A percentile compares a stretch with the other conserved stretches of the same genome.
phyloP scores from a whole-genome alignment of 2,888 invertebrate species.

The Bellardia bayeri region DNA sequence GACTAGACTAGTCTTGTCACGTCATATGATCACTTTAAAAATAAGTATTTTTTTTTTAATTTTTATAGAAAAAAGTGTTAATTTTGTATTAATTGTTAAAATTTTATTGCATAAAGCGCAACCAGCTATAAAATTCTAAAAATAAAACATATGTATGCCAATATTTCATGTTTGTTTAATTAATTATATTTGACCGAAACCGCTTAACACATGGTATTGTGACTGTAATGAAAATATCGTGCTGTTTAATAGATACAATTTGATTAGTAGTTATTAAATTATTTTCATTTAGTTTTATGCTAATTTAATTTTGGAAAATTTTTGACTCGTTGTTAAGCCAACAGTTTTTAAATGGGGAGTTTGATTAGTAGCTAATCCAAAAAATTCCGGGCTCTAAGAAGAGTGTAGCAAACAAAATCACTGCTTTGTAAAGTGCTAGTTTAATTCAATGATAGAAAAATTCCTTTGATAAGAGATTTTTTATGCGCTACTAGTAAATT shows the following conservation, averaged over 20 bases:
- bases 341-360: no score
- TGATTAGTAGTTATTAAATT: not conserved
- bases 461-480: not conserved
- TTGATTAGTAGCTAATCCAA: no score
- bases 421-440: no score
- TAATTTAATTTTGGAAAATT: not conserved
- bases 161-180: not conserved
- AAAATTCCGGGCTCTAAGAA: no score
- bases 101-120: slow-evolving; percentile 4
- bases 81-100: slow-evolving; percentile 22
- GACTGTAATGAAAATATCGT: not conserved
- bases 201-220: slow-evolving; percentile 16
- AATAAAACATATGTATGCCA: not conserved
- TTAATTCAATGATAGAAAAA: not conserved
- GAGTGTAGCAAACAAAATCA: no score
- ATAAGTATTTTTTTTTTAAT: slow-evolving; percentile 2
- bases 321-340: no score
- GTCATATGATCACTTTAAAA: slow-evolving; percentile 1
- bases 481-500: not conserved
- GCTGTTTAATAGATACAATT: slow-evolving; percentile 1
- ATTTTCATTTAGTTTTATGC: not conserved
- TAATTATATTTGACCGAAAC: slow-evolving; percentile 14
- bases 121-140: not conserved
- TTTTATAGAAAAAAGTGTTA: slow-evolving; percentile 35
- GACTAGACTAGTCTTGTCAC: not conserved